Percentiles rank a stretch among this genome's conserved stretches.
Conservation (phyloP, 2,113 vertebrate genomes). For the Menura novaehollandiae region DNA sequence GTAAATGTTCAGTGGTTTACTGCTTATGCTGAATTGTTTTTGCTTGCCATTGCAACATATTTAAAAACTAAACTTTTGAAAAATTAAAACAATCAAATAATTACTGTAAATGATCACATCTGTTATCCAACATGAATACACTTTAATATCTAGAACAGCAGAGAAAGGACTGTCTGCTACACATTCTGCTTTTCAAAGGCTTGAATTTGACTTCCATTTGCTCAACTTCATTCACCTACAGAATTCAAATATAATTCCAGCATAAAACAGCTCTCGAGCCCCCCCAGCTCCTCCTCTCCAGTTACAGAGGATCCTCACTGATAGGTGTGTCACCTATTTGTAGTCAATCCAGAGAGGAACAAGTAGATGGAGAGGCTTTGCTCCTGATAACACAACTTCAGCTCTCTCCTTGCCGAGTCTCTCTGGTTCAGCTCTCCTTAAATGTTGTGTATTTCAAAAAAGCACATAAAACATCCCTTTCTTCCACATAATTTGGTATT, state of each 20-base stretch:
- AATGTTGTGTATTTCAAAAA: background rate
- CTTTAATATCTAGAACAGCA: background rate
- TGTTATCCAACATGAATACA: background rate
- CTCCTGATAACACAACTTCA: background rate
- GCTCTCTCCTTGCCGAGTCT: fast-evolving
- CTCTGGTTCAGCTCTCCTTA: background rate
- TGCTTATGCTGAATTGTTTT: background rate
- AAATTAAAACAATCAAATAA: background rate
- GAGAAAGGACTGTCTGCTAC: background rate
- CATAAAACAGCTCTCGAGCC: background rate
- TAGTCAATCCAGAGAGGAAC: background rate
- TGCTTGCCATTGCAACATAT: background rate
- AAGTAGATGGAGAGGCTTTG: background rate
- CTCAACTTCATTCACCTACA: background rate
- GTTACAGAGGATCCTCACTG: background rate
- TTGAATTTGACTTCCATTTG: background rate
- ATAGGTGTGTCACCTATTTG: background rate
- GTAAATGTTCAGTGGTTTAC: background rate
- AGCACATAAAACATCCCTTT: background rate
- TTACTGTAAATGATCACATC: background rate
- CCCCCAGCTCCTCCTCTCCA: background rate
- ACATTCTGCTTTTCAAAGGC: background rate
- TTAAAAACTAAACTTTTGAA: background rate
- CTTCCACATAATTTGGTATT: background rate
- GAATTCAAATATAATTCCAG: background rate